These are phyloP conservation scores for Urocyon cinereoargenteus DNA, from an alignment of 2,797 vertebrate genomes.

Conservation along the genomic window DNA sequence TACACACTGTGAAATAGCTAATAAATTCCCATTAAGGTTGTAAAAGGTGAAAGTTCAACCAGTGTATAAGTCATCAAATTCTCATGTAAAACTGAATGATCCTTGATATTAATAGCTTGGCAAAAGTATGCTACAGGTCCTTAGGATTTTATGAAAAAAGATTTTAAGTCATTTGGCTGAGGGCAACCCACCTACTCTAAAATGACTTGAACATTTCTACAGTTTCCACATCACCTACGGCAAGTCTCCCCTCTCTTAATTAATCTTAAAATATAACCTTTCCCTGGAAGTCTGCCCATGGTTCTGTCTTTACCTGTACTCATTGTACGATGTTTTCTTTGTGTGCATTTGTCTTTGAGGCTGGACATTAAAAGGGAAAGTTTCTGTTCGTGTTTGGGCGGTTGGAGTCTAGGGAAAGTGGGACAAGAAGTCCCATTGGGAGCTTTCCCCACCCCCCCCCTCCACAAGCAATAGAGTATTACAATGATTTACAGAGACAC, in stretches of 20 bases:
- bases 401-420: slow-evolving; percentile 79
- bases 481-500: slow-evolving; percentile 92
- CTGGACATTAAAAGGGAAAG: slow-evolving; percentile 43
- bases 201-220: slow-evolving; percentile 17
- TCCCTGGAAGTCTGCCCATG: neutral
- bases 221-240: neutral
- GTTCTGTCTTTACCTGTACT: slow-evolving; percentile 28
- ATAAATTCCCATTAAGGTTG: slow-evolving; percentile 91
- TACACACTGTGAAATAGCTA: slow-evolving; percentile 90
- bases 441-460: slow-evolving; percentile 48
- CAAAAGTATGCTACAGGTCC: slow-evolving; percentile 82
- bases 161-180: slow-evolving; percentile 75
- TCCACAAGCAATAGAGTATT: slow-evolving; percentile 87
- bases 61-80: slow-evolving; percentile 88
- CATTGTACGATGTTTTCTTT: neutral
- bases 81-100: slow-evolving; percentile 89
- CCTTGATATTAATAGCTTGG: slow-evolving; percentile 87
- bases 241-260: slow-evolving; percentile 13
- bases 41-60: slow-evolving; percentile 90
- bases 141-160: slow-evolving; percentile 74
- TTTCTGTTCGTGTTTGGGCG: slow-evolving; percentile 21
- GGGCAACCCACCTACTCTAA: slow-evolving; percentile 43
- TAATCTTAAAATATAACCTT: slow-evolving; percentile 7
- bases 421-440: slow-evolving; percentile 80
- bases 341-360: neutral